phyloP scores from a whole-genome alignment of 2,797 vertebrate species.

The Botia almorhae region DNA sequence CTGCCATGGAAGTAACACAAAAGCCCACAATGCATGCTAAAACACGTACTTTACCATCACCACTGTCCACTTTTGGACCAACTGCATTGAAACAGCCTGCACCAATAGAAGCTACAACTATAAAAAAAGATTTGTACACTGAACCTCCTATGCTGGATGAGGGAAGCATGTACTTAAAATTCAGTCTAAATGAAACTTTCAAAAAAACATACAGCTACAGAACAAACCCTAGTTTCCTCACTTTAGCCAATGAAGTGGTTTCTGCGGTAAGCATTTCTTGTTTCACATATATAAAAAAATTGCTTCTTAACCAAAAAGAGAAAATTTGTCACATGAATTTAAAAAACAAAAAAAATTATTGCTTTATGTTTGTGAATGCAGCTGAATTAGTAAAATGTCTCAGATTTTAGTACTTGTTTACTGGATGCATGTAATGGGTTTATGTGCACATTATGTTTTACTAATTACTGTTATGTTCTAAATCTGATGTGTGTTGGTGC shows the following conservation, averaged over 20 bases:
- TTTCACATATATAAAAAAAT: not conserved
- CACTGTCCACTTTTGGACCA: not conserved
- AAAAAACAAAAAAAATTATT: too few species aligned
- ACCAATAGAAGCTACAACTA: not conserved
- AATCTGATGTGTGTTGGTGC: too few species aligned
- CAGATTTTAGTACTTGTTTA: too few species aligned
- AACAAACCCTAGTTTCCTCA: not conserved
- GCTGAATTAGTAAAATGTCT: too few species aligned
- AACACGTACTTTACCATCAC: not conserved
- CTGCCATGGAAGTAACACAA: not conserved
- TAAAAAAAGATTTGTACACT: not conserved
- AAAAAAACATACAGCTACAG: not conserved
- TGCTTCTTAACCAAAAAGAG: not conserved
- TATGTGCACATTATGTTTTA: too few species aligned
- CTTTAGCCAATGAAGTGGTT: not conserved
- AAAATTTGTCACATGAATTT: too few species aligned
- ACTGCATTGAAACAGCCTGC: not conserved
- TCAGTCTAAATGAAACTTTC: conserved; percentile 28
- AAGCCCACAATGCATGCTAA: not conserved
- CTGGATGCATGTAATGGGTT: too few species aligned
- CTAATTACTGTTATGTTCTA: too few species aligned
- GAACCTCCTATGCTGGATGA: not conserved
- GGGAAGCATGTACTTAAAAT: not conserved
- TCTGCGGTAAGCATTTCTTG: conserved; percentile 17
- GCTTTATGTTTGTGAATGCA: too few species aligned